Base-by-base conservation (phyloP, 2,888 invertebrate species). In the Macrophya annulata region DNA sequence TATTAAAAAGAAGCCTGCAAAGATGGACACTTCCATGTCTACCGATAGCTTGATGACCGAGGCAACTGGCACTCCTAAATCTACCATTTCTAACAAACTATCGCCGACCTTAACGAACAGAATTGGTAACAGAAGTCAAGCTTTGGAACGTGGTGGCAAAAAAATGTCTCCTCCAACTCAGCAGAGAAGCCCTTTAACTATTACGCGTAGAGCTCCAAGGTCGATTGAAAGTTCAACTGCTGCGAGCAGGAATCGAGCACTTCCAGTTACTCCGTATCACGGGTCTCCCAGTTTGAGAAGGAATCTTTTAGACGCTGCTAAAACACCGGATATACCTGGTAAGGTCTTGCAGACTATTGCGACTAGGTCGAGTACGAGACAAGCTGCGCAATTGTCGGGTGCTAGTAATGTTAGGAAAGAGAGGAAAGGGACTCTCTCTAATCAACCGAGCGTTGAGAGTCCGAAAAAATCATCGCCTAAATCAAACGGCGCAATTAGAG, bases 271-370 rank as follows among this genome's bases (percentile, higher is more conserved):
- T 37, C 91, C 93, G 31, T 93, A 92, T 77, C 91, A 91, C 6
- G 93, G 93, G 5, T 92, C 93, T 85, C 94, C 95, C 3, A 95
- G 94, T 82, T 90, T 95, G 65, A 92, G 95, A 31, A 92, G 94
- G 85, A 95, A 94, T 90, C 92, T 95, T 21, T 89, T 95, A 40
- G 93, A 95, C 76, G 95, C 95, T 6, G 94, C 95, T 1, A 94
- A 94, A 86, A 94, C 94, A 0, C 94, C 95, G 2, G 94, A 94
- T 94, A 94, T 92, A 93, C 95, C 89, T 40, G 88, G 86, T 40
- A 91, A 89, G 87, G 83, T 86, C 40, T 45, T 89, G 6, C 90
- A 89, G 81, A 89, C 87, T 21, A 83, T 89, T 10, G 86, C 86
- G 81, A 84, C 79, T 8, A 87, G 88, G 55, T 76, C 88, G 4